phyloP scores from a whole-genome alignment of 2,888 invertebrate genomes.

The Sesia bembeciformis region DNA sequence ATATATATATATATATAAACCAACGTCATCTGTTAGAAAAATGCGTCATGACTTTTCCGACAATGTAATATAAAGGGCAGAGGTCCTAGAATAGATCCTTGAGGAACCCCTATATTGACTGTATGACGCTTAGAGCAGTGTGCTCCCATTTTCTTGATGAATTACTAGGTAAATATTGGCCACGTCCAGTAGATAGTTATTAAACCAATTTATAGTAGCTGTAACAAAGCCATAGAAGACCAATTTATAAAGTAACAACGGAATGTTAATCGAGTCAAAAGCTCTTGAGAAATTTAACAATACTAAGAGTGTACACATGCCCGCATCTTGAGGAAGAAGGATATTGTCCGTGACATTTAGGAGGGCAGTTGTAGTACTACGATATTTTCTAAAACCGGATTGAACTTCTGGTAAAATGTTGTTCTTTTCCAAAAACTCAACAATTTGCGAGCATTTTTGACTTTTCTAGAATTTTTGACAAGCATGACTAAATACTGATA shows the following conservation, averaged over 20 bases:
- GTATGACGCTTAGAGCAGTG: neutral
- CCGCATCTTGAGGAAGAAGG: neutral
- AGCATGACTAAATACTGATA: neutral
- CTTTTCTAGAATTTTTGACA: neutral
- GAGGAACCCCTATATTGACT: neutral
- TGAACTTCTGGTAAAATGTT: neutral
- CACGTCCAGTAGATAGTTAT: neutral
- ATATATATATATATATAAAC: no score
- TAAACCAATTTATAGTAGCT: neutral
- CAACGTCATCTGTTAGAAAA: no score
- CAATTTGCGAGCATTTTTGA: neutral
- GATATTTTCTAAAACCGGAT: neutral
- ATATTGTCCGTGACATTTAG: neutral
- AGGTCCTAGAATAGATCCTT: no score
- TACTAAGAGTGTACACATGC: neutral
- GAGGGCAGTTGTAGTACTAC: neutral
- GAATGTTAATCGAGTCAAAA: neutral
- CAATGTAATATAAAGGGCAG: no score
- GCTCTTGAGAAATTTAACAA: neutral
- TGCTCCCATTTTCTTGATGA: neutral
- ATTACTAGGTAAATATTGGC: neutral
- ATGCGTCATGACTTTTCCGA: no score
- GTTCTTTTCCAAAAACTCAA: neutral
- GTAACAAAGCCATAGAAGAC: neutral
- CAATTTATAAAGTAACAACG: neutral